A percentile compares a stretch with the other conserved stretches of the same genome.
These are phyloP conservation scores for Drepana arcuata DNA, from an alignment of 1,140 invertebrate genomes.

Conservation along the genomic window DNA sequence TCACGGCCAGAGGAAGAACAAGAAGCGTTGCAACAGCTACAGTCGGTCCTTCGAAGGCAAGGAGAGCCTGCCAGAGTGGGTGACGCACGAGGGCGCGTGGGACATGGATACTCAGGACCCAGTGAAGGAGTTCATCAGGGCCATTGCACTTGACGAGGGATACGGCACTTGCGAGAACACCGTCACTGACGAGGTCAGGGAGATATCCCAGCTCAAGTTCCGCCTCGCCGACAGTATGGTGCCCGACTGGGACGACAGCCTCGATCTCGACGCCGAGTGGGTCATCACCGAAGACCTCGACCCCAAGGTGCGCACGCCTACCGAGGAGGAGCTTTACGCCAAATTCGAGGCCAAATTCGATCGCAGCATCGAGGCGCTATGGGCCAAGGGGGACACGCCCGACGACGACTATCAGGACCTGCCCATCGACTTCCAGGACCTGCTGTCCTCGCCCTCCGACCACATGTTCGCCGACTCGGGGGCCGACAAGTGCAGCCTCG, in stretches of 20 bases:
- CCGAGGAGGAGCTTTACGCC: constrained; percentile 73
- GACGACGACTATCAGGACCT: constrained; percentile 73
- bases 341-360: constrained; percentile 79
- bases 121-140: constrained; percentile 63
- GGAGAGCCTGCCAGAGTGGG: constrained; percentile 66
- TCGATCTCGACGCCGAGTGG: constrained; percentile 52
- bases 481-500: constrained; percentile 46
- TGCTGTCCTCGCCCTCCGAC: constrained; percentile 72
- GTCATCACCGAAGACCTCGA: constrained; percentile 45
- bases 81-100: constrained; percentile 65
- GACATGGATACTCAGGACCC: constrained; percentile 68
- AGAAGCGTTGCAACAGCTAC: constrained; percentile 55
- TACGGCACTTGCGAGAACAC: constrained; percentile 70
- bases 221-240: constrained; percentile 45
- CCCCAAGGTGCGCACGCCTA: constrained; percentile 36
- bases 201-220: constrained; percentile 32
- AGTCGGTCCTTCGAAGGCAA: constrained; percentile 57
- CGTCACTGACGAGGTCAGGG: constrained; percentile 51
- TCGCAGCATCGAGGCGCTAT: constrained; percentile 76
- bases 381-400: constrained; percentile 67
- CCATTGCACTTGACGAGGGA: constrained; percentile 62
- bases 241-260: constrained; percentile 52
- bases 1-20: constrained; percentile 55
- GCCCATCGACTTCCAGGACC: constrained; percentile 73
- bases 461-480: constrained; percentile 52